These are phyloP conservation scores for Erebia aethiops DNA, from an alignment of 2,888 invertebrate species.

Conservation along the genomic window DNA sequence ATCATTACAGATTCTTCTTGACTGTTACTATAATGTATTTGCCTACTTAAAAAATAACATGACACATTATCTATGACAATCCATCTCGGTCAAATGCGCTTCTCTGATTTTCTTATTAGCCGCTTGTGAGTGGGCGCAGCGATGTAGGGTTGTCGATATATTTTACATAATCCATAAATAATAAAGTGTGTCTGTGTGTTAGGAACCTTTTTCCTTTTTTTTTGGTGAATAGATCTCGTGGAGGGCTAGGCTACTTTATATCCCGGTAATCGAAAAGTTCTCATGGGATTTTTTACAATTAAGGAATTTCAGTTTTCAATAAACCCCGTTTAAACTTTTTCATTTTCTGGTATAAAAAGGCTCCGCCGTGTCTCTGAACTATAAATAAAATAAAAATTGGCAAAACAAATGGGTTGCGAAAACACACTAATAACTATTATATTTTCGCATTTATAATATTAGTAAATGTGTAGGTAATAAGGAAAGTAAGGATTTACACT, in stretches of 20 bases:
- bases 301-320: no score
- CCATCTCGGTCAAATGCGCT: conserved; percentile 65
- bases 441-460: not conserved
- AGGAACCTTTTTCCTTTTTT: no score
- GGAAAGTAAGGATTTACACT: not conserved
- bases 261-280: no score
- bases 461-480: not conserved
- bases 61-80: conserved; percentile 73
- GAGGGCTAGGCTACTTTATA: no score
- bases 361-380: no score
- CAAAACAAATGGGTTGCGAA: no score
- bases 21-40: conserved; percentile 57
- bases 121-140: conserved; percentile 67
- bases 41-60: conserved; percentile 69
- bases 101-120: conserved; percentile 66
- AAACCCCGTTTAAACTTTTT: not conserved
- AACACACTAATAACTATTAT: no score
- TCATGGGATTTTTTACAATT: not conserved
- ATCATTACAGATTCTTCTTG: conserved; percentile 63
- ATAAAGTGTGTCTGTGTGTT: no score
- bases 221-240: no score
- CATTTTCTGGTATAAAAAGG: no score
- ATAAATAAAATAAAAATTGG: no score
- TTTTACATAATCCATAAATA: no score
- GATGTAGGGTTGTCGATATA: conserved; percentile 42